These are phyloP conservation scores for Melospiza melodia DNA, from an alignment of 2,113 vertebrate genomes.

Conservation along the genomic window DNA sequence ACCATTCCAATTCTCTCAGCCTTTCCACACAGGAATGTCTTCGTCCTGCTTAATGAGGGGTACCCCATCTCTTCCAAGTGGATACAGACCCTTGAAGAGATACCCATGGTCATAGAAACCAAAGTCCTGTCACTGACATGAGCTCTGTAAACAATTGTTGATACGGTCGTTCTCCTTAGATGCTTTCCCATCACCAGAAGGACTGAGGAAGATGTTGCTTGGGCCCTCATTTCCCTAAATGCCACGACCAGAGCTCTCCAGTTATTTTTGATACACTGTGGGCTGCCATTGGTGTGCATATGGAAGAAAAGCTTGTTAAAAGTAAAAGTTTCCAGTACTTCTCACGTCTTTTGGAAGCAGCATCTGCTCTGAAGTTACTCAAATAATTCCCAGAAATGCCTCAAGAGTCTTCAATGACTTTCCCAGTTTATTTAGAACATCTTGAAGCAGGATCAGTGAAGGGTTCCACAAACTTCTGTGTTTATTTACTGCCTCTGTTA, in stretches of 20 bases:
- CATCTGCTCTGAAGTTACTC: background rate
- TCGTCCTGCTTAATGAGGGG: fast-evolving
- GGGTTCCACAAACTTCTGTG: background rate
- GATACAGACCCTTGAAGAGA: background rate
- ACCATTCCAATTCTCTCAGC: background rate
- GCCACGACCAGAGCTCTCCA: background rate
- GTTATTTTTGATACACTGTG: background rate
- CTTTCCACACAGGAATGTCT: background rate
- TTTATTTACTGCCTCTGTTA: background rate
- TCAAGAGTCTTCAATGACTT: background rate
- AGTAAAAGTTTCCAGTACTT: background rate
- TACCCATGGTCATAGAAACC: background rate
- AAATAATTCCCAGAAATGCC: background rate
- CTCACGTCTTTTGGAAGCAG: background rate
- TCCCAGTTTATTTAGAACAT: background rate
- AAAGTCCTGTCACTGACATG: background rate
- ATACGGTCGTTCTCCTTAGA: background rate
- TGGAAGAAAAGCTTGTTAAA: background rate
- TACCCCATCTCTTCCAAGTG: background rate
- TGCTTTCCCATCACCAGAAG: background rate
- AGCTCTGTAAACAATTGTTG: background rate
- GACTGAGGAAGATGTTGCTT: background rate
- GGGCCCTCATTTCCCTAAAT: background rate
- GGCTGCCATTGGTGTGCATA: background rate
- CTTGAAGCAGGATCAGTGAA: background rate